Evolutionary conservation across 2,797 vertebrate genomes (phyloP).

Genomic region (Craterocephalus amniculus): DNA sequence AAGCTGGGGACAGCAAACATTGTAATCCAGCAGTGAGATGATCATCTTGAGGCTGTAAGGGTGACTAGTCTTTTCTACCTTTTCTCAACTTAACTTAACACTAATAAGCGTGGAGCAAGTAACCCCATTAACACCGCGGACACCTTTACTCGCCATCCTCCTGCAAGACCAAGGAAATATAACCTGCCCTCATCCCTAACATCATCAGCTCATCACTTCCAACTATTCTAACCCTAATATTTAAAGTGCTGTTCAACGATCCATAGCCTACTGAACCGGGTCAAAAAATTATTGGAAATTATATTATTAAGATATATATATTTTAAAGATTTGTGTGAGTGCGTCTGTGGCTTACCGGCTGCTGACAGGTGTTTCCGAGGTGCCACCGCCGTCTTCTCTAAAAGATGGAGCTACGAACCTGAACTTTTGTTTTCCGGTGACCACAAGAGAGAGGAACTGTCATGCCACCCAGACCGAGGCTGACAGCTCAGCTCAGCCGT

Average conservation of each 20-base stretch:
- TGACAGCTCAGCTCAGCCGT: neutral
- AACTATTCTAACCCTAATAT: too few species aligned
- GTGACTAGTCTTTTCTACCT: conserved; percentile 24
- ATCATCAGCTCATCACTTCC: too few species aligned
- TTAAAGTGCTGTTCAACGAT: too few species aligned
- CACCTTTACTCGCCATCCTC: conserved; percentile 29
- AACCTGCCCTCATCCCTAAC: neutral
- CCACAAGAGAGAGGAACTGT: conserved; percentile 1
- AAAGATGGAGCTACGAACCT: neutral
- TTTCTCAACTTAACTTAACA: conserved; percentile 8
- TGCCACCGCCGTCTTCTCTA: conserved; percentile 8
- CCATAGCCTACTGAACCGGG: too few species aligned
- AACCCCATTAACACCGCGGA: conserved; percentile 45
- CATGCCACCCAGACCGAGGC: neutral
- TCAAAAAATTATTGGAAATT: too few species aligned
- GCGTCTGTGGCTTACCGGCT: conserved; percentile 42
- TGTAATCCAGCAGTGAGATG: conserved; percentile 59
- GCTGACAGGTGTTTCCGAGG: conserved; percentile 25
- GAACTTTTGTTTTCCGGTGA: conserved; percentile 2
- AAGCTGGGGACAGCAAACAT: conserved; percentile 35
- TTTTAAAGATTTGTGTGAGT: too few species aligned
- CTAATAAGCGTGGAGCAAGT: conserved; percentile 24
- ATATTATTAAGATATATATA: too few species aligned
- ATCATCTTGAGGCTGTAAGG: conserved; percentile 52
- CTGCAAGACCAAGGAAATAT: neutral